phyloP scores from a whole-genome alignment of 2,888 invertebrate genomes.

The Willowsia nigromaculata region DNA sequence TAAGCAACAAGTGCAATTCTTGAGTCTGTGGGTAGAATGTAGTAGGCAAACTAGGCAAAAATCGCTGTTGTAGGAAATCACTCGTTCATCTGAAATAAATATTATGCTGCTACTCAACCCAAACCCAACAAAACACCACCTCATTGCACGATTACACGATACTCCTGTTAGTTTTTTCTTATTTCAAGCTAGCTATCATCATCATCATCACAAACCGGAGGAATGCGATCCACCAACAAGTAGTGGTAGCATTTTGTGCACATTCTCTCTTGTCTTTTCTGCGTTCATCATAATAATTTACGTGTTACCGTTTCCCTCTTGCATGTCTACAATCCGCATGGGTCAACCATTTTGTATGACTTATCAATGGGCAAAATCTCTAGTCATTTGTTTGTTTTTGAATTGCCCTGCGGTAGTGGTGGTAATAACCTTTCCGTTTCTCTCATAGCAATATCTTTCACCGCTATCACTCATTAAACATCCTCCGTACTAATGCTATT shows the following conservation, averaged over 20 bases:
- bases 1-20: constrained; percentile 20
- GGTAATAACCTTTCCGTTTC: constrained; percentile 39
- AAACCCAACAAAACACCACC: not conserved
- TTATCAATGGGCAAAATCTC: constrained; percentile 19
- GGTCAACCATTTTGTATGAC: constrained; percentile 35
- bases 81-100: not conserved
- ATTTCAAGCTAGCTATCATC: not conserved
- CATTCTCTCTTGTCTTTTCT: constrained; percentile 15
- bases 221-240: constrained; percentile 12
- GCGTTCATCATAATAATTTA: constrained; percentile 9
- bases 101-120: not conserved
- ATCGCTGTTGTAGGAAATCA: constrained; percentile 62
- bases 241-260: not conserved
- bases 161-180: constrained; percentile 12
- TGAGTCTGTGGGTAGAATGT: not conserved
- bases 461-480: not conserved
- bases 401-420: constrained; percentile 11
- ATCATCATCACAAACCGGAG: constrained; percentile 20
- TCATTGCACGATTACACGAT: too few relatives aligned
- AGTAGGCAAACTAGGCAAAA: constrained; percentile 15
- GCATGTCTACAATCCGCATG: constrained; percentile 7
- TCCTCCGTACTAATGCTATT: not conserved
- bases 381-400: constrained; percentile 28
- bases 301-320: constrained; percentile 34
- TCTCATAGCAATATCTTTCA: not conserved